phyloP scores from a whole-genome alignment of 1,140 invertebrate genomes.

The Zaprionus kolodkinae region DNA sequence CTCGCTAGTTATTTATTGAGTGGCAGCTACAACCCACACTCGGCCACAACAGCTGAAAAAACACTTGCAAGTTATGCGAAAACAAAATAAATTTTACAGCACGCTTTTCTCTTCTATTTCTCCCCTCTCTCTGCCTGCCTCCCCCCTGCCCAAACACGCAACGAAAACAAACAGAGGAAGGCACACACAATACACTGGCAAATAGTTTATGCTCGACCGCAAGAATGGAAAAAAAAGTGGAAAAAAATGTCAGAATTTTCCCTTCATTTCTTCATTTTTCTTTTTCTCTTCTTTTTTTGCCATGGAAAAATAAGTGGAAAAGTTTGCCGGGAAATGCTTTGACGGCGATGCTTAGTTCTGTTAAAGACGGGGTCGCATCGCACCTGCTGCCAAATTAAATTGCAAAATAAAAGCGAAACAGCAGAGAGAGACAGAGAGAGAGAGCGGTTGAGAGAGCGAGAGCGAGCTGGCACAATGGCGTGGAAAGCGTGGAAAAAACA shows the following conservation, averaged over 20 bases:
- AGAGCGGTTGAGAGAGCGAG: slow-evolving; percentile 4
- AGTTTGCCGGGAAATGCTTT: slow-evolving; percentile 57
- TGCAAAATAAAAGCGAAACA: slow-evolving; percentile 42
- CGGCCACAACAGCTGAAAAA: slow-evolving; percentile 35
- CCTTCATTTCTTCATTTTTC: slow-evolving; percentile 28
- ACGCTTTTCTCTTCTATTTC: not conserved
- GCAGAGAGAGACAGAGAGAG: not conserved
- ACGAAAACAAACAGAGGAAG: slow-evolving; percentile 9
- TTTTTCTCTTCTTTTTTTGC: slow-evolving; percentile 32
- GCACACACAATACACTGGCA: slow-evolving; percentile 37
- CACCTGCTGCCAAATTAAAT: slow-evolving; percentile 78
- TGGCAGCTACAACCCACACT: slow-evolving; percentile 35
- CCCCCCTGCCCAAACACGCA: not conserved
- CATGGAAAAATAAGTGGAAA: slow-evolving; percentile 74
- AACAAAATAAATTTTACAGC: slow-evolving; percentile 77
- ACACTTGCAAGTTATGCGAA: slow-evolving; percentile 68
- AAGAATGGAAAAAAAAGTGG: slow-evolving; percentile 26
- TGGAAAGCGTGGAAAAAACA: slow-evolving; percentile 41
- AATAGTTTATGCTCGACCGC: slow-evolving; percentile 61
- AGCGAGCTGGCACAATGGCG: not conserved
- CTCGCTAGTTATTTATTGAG: slow-evolving; percentile 75
- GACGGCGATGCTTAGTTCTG: slow-evolving; percentile 53
- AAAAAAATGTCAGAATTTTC: slow-evolving; percentile 19
- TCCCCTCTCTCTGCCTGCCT: not conserved
- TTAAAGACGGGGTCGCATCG: slow-evolving; percentile 66